Conservation (phyloP, 2,113 vertebrate genomes). For the Rhea pennata region DNA sequence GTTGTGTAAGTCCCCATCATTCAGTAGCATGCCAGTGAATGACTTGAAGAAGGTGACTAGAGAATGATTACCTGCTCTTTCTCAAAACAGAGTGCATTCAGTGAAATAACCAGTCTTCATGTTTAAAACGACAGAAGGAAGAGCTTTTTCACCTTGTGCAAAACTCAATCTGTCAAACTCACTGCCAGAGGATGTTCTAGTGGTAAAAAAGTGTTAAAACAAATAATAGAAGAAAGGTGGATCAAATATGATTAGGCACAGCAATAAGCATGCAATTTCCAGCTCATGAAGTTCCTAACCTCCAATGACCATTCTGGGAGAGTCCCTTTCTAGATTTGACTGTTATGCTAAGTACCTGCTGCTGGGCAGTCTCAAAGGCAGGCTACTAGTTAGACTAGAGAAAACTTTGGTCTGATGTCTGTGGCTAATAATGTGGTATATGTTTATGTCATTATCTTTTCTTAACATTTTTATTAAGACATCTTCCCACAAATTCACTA, state of each 20-base stretch:
- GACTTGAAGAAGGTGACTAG: conserved; percentile 37
- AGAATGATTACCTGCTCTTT: neutral
- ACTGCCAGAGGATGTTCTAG: conserved; percentile 22
- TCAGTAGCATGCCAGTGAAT: neutral
- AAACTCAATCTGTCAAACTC: neutral
- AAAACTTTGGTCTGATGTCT: neutral
- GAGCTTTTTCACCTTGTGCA: neutral
- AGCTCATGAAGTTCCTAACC: neutral
- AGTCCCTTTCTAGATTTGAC: neutral
- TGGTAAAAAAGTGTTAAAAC: neutral
- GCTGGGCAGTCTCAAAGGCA: neutral
- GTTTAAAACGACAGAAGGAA: conserved; percentile 28
- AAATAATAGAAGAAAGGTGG: conserved; percentile 16
- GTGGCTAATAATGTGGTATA: neutral
- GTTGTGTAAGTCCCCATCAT: conserved; percentile 9
- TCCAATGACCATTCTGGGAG: neutral
- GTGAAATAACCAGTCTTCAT: neutral
- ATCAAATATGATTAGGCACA: neutral
- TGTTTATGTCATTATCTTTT: neutral
- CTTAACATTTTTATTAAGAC: neutral
- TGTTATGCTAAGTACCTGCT: neutral
- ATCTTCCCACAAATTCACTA: neutral
- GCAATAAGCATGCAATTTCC: neutral
- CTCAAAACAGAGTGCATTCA: neutral
- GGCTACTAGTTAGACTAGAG: neutral